Evolutionary conservation across 1,140 invertebrate genomes (phyloP).

Genomic region (Drosophila arawakana): DNA sequence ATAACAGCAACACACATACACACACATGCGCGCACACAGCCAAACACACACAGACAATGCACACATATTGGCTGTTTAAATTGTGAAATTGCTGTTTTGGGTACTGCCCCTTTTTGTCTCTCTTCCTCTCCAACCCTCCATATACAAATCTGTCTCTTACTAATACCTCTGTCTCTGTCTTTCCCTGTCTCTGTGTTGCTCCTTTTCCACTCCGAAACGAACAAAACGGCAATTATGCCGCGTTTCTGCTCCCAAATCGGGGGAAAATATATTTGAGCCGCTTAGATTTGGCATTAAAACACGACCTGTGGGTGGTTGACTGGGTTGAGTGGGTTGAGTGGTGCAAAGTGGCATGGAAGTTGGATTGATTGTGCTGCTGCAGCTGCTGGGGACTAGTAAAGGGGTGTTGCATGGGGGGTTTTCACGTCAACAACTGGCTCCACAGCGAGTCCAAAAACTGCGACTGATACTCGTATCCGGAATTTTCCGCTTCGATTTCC

Average conservation of each 20-base stretch:
- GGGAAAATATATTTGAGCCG: slow-evolving; percentile 69
- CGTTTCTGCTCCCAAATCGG: slow-evolving; percentile 74
- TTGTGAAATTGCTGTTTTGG: slow-evolving; percentile 70
- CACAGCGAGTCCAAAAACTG: slow-evolving; percentile 4
- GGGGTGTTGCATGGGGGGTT: slow-evolving; percentile 5
- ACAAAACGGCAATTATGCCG: slow-evolving; percentile 82
- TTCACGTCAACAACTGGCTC: slow-evolving; percentile 34
- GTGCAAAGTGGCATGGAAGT: slow-evolving; percentile 25
- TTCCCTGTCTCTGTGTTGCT: background rate
- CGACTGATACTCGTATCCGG: slow-evolving; percentile 33
- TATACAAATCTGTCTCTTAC: slow-evolving; percentile 7
- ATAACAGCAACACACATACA: slow-evolving; percentile 28
- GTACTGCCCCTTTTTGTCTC: slow-evolving; percentile 37
- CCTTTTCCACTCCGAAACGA: slow-evolving; percentile 20
- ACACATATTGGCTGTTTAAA: slow-evolving; percentile 47
- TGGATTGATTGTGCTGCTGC: slow-evolving; percentile 68
- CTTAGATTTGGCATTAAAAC: slow-evolving; percentile 74
- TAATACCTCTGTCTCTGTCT: slow-evolving; percentile 3
- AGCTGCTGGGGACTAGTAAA: slow-evolving; percentile 10
- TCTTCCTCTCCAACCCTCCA: slow-evolving; percentile 7
- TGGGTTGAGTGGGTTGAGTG: slow-evolving; percentile 17
- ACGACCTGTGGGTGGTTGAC: slow-evolving; percentile 57
- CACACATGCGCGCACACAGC: slow-evolving; percentile 30
- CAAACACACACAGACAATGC: slow-evolving; percentile 35
- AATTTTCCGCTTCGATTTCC: slow-evolving; percentile 22